A percentile compares a stretch with the other conserved stretches of the same genome.
Evolutionary conservation across 2,113 vertebrate species (phyloP).

Genomic region (Scartelaos histophorus): DNA sequence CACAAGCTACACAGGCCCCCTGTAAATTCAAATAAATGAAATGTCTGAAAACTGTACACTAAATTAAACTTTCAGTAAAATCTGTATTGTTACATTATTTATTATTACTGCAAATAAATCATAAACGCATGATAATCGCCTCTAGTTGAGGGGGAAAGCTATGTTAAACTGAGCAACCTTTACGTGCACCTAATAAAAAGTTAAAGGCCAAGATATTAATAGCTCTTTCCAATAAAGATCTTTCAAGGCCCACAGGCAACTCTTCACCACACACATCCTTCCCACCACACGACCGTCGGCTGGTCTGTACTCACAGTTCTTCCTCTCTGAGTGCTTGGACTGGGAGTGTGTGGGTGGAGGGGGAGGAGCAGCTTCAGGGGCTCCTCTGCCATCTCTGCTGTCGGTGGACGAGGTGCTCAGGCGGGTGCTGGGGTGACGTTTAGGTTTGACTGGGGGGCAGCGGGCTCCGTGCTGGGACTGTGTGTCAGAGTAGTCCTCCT

Average conservation of each 20-base stretch:
- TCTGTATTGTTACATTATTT: not conserved
- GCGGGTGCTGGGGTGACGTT: constrained; percentile 89
- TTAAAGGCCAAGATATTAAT: constrained; percentile 3
- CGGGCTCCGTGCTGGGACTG: constrained; percentile 74
- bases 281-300: not conserved
- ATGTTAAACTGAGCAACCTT: constrained; percentile 2
- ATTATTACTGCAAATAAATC: not conserved
- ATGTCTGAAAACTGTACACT: not conserved
- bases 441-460: constrained; percentile 85
- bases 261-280: not conserved
- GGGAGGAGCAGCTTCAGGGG: constrained; percentile 66
- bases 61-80: not conserved
- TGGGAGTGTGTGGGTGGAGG: constrained; percentile 63
- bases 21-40: too few relatives aligned
- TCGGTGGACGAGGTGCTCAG: constrained; percentile 79
- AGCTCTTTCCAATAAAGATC: constrained; percentile 20
- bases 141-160: not conserved
- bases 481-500: constrained; percentile 74
- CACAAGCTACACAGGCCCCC: too few relatives aligned
- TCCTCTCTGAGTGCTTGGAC: constrained; percentile 77
- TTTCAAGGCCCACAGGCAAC: not conserved
- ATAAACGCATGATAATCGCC: not conserved
- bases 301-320: constrained; percentile 67
- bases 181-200: not conserved
- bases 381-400: constrained; percentile 46